Base-by-base conservation (phyloP, 2,797 vertebrate species). In the Brachyalestes nurse region DNA sequence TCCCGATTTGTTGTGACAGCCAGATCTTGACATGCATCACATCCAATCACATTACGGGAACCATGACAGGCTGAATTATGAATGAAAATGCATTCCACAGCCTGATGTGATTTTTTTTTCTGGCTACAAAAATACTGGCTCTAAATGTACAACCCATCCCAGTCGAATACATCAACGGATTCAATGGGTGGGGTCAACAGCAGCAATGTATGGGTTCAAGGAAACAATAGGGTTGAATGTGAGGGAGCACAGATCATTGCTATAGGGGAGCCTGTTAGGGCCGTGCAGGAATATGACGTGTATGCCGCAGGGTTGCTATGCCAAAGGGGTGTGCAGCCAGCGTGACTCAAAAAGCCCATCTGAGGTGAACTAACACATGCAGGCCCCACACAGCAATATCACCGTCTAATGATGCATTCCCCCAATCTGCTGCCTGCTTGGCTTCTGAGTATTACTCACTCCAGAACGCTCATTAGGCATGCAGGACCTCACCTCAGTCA, bases 1-100 rank as follows among this genome's bases (percentile, higher is more conserved):
- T 66, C 81, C 88, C 85, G 85, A 91, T 87, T 87, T 89, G 83
- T 89, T 40, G 34, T 86, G 88, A 89, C 78, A 82, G 89, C 81
- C 84, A 78, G 21, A 89, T 90, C 89, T 83, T 91, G 92, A 92
- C 81, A 86, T 83, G 82, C 90, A 87, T 93, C 91, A 88, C 89
- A 88, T 92, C 87, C 88, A 92, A 91, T 92, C 89, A 86, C 85
- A 88, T 91, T 90, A 88, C 78, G 82, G 78, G 79, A 85, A 40
- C 84, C 87, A 79, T 92, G 88, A 91, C 87, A 86, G 60, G 74
- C 87, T 91, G 86, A 88, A 93, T 92, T 91, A 92, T 93, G 87
- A 92, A 93, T 91, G 86, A 82, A 75, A 80, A 72, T 72, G 42
- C 69, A 84, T 83, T 83, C 73, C 53, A 47, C 8, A 40, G 73